Evolutionary conservation across 2,888 invertebrate genomes (phyloP).

Genomic region (Ormyrus thymus): DNA sequence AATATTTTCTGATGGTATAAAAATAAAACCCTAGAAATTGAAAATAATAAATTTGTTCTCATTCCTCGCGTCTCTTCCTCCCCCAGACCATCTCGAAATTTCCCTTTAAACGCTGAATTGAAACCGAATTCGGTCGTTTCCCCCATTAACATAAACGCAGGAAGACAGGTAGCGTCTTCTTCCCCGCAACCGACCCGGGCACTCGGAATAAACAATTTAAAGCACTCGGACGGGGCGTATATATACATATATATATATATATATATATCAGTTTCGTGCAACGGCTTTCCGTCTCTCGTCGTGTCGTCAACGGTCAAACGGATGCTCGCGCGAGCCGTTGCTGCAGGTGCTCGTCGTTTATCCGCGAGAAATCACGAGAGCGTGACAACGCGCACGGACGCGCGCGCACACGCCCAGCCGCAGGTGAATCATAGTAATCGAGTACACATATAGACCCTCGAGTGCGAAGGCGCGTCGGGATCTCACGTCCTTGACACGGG

Average conservation of each 20-base stretch:
- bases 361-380: conserved; percentile 25
- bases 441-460: background rate
- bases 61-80: too few relatives aligned
- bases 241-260: too few relatives aligned
- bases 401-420: background rate
- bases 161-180: background rate
- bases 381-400: conserved; percentile 22
- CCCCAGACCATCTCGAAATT: too few relatives aligned
- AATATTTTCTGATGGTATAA: too few relatives aligned
- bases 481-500: conserved; percentile 54
- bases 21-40: too few relatives aligned
- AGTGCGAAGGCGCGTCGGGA: background rate
- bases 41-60: too few relatives aligned
- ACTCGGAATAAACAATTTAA: background rate
- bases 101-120: too few relatives aligned
- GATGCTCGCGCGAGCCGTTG: conserved; percentile 16
- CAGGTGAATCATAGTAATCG: conserved; percentile 49
- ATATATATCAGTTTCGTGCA: background rate
- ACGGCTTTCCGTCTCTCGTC: conserved; percentile 34
- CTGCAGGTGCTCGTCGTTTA: conserved; percentile 5
- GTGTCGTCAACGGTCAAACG: conserved; percentile 36
- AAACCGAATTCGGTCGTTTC: background rate
- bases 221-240: too few relatives aligned
- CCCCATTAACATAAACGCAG: conserved; percentile 46
- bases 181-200: conserved; percentile 20